Conservation (phyloP, 2,888 invertebrate genomes). For the Sialis lutaria region DNA sequence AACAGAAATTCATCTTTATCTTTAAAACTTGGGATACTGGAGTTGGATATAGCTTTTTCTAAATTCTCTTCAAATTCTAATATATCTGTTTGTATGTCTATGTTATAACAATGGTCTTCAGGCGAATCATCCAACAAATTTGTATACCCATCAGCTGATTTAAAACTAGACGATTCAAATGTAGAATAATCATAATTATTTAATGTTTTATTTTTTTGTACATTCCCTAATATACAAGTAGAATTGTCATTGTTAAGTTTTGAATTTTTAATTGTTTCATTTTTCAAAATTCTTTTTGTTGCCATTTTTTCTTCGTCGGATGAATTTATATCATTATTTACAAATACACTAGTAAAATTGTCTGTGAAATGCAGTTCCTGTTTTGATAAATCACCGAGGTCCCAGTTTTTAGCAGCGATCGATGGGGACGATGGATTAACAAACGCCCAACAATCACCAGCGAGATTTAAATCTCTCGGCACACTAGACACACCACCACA, state of each 20-base stretch:
- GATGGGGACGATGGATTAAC: conserved; percentile 14
- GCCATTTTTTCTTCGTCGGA: background rate
- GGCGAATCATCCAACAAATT: conserved; percentile 1
- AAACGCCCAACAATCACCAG: conserved; percentile 16
- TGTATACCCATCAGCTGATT: conserved; percentile 1
- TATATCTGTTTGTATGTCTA: conserved; percentile 11
- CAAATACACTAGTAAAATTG: background rate
- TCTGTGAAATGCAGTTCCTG: background rate
- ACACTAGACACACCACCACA: conserved; percentile 40
- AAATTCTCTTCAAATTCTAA: conserved; percentile 22
- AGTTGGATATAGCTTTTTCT: conserved; percentile 23
- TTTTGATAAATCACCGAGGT: conserved; percentile 21
- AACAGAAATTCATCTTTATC: conserved; percentile 14
- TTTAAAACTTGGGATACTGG: conserved; percentile 20
- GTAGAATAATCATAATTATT: too few relatives aligned
- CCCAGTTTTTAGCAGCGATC: conserved; percentile 25
- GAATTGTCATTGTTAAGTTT: background rate
- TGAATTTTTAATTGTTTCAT: background rate
- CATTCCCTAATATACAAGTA: background rate
- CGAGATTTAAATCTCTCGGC: conserved; percentile 49
- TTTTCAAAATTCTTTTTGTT: background rate
- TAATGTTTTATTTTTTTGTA: too few relatives aligned
- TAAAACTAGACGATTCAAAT: conserved; percentile 1
- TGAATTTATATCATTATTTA: background rate
- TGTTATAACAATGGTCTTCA: background rate